Evolutionary conservation across 2,113 vertebrate genomes (phyloP).

Genomic region (Atlantisia rogersi): DNA sequence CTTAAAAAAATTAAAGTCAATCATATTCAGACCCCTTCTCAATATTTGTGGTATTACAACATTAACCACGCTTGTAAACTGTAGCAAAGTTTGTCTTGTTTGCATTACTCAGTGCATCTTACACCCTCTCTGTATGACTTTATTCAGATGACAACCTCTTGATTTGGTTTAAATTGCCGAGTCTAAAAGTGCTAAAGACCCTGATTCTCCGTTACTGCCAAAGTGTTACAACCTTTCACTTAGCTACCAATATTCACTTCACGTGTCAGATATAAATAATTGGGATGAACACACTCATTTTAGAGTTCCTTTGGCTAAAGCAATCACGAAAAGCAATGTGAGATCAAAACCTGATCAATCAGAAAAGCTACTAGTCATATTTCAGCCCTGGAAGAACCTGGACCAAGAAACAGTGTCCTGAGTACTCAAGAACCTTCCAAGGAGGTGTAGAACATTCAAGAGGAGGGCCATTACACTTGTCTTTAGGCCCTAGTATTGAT

Average conservation of each 20-base stretch:
- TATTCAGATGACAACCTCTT: not conserved
- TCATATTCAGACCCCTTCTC: not conserved
- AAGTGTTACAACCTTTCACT: not conserved
- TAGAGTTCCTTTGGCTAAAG: not conserved
- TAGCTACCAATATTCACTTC: not conserved
- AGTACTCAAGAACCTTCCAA: not conserved
- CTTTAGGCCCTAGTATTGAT: not conserved
- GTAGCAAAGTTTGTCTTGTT: not conserved
- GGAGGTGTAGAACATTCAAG: not conserved
- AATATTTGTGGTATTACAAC: not conserved
- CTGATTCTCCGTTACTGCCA: not conserved
- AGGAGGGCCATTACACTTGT: not conserved
- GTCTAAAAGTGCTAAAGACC: not conserved
- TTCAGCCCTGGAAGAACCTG: not conserved
- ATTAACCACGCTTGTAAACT: not conserved
- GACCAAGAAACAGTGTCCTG: not conserved
- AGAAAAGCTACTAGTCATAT: not conserved
- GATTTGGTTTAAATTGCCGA: not conserved
- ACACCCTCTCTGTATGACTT: rapidly evolving
- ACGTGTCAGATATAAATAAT: not conserved
- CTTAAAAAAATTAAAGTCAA: not conserved
- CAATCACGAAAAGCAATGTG: not conserved
- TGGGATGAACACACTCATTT: not conserved
- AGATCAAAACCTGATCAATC: not conserved
- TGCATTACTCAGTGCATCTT: not conserved